Evolutionary conservation across 2,888 invertebrate genomes (phyloP).

Genomic region (Phaedon cochleariae): DNA sequence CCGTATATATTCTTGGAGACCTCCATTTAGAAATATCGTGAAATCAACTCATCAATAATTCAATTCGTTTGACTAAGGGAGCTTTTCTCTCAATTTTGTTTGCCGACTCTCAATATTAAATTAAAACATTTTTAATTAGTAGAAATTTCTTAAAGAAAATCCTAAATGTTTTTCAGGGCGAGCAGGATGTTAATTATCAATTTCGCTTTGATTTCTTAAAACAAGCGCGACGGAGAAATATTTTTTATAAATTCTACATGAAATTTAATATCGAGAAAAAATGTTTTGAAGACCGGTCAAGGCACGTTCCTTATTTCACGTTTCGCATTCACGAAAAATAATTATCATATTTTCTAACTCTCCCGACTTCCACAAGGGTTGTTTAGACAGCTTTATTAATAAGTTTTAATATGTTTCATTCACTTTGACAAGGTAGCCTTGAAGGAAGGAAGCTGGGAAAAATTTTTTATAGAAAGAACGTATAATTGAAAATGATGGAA

Average conservation of each 20-base stretch:
- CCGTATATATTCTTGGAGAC: background rate
- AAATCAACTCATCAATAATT: conserved; percentile 20
- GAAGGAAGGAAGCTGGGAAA: background rate
- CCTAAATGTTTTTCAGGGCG: conserved; percentile 10
- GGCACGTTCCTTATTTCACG: conserved; percentile 1
- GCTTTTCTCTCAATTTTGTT: conserved; percentile 15
- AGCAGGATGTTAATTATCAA: conserved; percentile 19
- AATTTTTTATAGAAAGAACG: too few species aligned
- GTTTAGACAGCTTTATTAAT: background rate
- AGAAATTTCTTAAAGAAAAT: conserved; percentile 18
- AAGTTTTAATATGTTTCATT: background rate
- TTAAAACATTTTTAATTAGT: conserved; percentile 21
- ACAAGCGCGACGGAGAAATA: conserved; percentile 1
- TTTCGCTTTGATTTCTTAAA: conserved; percentile 15
- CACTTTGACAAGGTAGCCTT: background rate
- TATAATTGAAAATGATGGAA: too few species aligned
- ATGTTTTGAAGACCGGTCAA: conserved; percentile 11
- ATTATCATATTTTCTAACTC: conserved; percentile 9
- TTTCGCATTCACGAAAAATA: conserved; percentile 2
- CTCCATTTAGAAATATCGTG: conserved; percentile 9
- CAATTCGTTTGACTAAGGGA: conserved; percentile 14
- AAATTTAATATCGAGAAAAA: conserved; percentile 12
- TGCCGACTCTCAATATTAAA: conserved; percentile 17
- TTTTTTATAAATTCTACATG: conserved; percentile 9
- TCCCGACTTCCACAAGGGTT: background rate